Percentiles rank a stretch among this genome's conserved stretches.
These are phyloP conservation scores for Muraenolepis orangiensis DNA, from an alignment of 2,797 vertebrate species.

Conservation along the genomic window DNA sequence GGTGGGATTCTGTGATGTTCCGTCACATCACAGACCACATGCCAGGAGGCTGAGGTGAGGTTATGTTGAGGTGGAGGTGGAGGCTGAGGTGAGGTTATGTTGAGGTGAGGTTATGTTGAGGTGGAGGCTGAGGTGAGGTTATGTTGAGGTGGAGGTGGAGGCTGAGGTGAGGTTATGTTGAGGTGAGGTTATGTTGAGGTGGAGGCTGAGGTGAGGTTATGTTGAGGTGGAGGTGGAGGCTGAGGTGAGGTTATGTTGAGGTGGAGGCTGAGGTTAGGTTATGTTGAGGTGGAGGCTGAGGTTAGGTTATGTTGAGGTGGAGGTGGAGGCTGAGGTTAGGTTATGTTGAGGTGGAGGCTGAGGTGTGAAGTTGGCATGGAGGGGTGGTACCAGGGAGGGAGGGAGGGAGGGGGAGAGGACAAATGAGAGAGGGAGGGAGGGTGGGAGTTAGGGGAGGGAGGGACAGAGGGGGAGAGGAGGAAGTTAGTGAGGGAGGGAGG, in stretches of 20 bases:
- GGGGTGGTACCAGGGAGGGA: conserved; percentile 20
- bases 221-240: conserved; percentile 13
- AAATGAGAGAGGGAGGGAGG: conserved; percentile 21
- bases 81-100: conserved; percentile 3
- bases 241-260: neutral
- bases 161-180: neutral
- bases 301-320: neutral
- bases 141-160: conserved; percentile 9
- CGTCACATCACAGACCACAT: conserved; percentile 71
- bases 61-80: neutral
- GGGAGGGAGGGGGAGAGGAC: conserved; percentile 2
- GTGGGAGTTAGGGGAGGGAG: conserved; percentile 33
- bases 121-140: conserved; percentile 9
- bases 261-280: neutral
- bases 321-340: no score
- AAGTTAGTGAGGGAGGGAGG: neutral
- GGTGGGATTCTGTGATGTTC: conserved; percentile 4
- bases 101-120: neutral
- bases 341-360: no score
- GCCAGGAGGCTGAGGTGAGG: conserved; percentile 32
- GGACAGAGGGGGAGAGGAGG: neutral
- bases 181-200: neutral
- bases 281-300: conserved; percentile 19
- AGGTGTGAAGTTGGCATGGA: no score
- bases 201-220: conserved; percentile 11